Evolutionary conservation across 1,140 invertebrate genomes (phyloP).

Genomic region (Atta texana): DNA sequence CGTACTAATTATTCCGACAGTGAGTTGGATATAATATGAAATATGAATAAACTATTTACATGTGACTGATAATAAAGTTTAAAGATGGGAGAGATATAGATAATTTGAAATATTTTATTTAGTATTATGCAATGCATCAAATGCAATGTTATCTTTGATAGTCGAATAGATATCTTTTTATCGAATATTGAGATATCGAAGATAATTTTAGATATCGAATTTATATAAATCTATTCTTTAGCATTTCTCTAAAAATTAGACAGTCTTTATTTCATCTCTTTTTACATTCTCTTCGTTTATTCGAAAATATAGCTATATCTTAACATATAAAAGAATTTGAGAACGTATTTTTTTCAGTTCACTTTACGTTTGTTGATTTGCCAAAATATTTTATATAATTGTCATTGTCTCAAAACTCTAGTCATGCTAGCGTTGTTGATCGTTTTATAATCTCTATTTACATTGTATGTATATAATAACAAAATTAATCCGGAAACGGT

Average conservation of each 20-base stretch:
- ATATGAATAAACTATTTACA: conserved; percentile 29
- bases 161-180: neutral
- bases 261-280: neutral
- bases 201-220: neutral
- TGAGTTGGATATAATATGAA: conserved; percentile 2
- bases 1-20: conserved; percentile 10
- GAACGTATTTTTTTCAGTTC: conserved; percentile 1
- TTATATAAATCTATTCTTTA: conserved; percentile 22
- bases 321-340: neutral
- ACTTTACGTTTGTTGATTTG: neutral
- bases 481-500: neutral
- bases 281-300: neutral
- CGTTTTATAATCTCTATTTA: conserved; percentile 8
- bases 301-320: neutral
- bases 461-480: too few relatives aligned
- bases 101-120: conserved; percentile 7
- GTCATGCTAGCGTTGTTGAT: conserved; percentile 43
- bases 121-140: neutral
- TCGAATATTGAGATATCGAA: neutral
- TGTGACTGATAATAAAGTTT: conserved; percentile 37
- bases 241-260: neutral
- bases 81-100: neutral
- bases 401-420: conserved; percentile 35
- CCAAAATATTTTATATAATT: conserved; percentile 15
- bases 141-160: neutral